Evolutionary conservation across 1,140 invertebrate genomes (phyloP).

Genomic region (Apolygus lucorum): DNA sequence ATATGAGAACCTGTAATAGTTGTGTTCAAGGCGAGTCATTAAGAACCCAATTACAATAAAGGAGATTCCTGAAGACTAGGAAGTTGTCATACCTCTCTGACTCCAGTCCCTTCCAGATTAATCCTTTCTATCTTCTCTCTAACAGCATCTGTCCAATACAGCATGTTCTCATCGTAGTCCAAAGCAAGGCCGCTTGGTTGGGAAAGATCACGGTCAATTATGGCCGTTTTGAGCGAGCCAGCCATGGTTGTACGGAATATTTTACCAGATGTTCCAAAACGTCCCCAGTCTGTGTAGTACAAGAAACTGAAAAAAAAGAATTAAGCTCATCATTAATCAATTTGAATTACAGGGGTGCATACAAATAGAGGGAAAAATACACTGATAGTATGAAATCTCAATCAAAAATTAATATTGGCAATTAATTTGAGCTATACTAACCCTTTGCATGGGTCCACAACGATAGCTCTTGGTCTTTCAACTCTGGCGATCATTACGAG

Average conservation of each 20-base stretch:
- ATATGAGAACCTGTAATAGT: slow-evolving; percentile 63
- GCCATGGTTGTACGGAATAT: slow-evolving; percentile 96
- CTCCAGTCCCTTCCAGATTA: slow-evolving; percentile 67
- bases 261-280: slow-evolving; percentile 84
- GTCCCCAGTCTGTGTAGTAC: slow-evolving; percentile 89
- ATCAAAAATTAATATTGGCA: too few species aligned
- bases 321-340: slow-evolving; percentile 10
- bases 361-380: too few species aligned
- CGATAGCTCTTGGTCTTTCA: slow-evolving; percentile 86
- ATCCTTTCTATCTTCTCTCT: slow-evolving; percentile 94
- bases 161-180: slow-evolving; percentile 88
- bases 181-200: slow-evolving; percentile 93
- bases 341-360: slow-evolving; percentile 25
- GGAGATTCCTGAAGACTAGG: not conserved
- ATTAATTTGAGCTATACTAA: too few species aligned
- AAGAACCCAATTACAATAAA: not conserved
- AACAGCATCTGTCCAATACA: slow-evolving; percentile 98
- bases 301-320: slow-evolving; percentile 56
- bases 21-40: not conserved
- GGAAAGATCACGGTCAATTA: slow-evolving; percentile 83
- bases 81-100: slow-evolving; percentile 42
- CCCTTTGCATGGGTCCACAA: slow-evolving; percentile 94
- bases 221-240: slow-evolving; percentile 80
- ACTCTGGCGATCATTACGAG: slow-evolving; percentile 89
- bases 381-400: too few species aligned